A percentile compares a stretch with the other conserved stretches of the same genome.
These are phyloP conservation scores for Catharus minimus DNA, from an alignment of 2,113 vertebrate species.

Conservation along the genomic window DNA sequence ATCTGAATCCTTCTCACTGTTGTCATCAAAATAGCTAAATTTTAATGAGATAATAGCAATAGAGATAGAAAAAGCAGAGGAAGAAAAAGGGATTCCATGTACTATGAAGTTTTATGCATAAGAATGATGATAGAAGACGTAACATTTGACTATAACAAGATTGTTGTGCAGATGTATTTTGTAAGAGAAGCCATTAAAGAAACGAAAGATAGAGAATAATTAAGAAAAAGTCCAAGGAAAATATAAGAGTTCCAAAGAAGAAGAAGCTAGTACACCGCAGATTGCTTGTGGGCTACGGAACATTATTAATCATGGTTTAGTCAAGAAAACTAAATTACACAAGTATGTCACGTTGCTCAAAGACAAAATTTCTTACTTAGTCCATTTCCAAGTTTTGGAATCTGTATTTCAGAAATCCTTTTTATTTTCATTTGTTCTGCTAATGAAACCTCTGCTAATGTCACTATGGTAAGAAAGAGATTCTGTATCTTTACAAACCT, in stretches of 20 bases:
- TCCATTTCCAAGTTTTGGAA: neutral
- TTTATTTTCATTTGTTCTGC: neutral
- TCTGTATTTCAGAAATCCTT: neutral
- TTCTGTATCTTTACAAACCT: slow-evolving; percentile 77
- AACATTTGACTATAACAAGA: neutral
- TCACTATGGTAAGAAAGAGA: neutral
- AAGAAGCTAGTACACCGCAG: neutral
- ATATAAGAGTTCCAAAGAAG: neutral
- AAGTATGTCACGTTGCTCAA: neutral
- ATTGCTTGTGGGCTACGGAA: neutral
- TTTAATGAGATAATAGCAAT: neutral
- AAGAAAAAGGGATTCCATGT: neutral
- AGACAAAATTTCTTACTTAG: neutral
- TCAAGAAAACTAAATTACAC: neutral
- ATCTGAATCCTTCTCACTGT: neutral
- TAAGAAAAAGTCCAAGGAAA: neutral
- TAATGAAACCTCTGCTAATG: neutral
- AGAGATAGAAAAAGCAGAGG: neutral
- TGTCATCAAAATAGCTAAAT: neutral
- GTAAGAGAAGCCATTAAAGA: neutral
- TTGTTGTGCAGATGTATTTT: neutral
- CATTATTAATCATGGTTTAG: neutral
- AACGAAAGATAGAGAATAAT: slow-evolving; percentile 1
- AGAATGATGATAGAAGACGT: neutral
- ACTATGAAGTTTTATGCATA: neutral